These are phyloP conservation scores for Chrysomallon squamiferum DNA, from an alignment of 1,140 invertebrate species.

Conservation along the genomic window DNA sequence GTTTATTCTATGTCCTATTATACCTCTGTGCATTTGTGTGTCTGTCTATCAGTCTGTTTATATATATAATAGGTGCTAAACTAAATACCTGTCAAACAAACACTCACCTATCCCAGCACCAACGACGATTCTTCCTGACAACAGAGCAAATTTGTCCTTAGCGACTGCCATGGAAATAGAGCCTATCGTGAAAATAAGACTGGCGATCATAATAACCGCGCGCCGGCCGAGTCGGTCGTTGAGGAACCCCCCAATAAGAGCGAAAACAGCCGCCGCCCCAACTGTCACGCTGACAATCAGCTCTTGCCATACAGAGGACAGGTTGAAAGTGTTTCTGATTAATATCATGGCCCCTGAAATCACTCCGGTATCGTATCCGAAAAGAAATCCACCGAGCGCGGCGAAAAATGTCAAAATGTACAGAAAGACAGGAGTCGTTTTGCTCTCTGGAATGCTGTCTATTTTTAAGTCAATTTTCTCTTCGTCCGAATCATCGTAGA, in stretches of 20 bases:
- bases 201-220: conserved; percentile 68
- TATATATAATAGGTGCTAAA: too few relatives aligned
- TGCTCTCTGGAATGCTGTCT: conserved; percentile 41
- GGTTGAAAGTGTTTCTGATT: conserved; percentile 60
- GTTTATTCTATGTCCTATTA: too few relatives aligned
- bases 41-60: too few relatives aligned
- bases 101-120: conserved; percentile 71
- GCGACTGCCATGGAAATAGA: conserved; percentile 68
- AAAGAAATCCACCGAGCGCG: conserved; percentile 71
- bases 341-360: conserved; percentile 73
- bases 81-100: neutral
- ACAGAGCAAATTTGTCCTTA: conserved; percentile 63
- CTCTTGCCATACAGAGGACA: conserved; percentile 67
- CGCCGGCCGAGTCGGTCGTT: conserved; percentile 68
- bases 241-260: conserved; percentile 66
- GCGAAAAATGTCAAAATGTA: conserved; percentile 59
- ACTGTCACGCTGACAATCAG: conserved; percentile 65
- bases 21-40: too few relatives aligned
- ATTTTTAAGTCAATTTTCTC: conserved; percentile 53
- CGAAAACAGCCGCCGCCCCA: conserved; percentile 67
- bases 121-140: conserved; percentile 69
- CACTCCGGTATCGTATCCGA: conserved; percentile 75
- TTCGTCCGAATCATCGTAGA: conserved; percentile 49
- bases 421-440: conserved; percentile 52
- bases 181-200: conserved; percentile 68